Base-by-base conservation (phyloP, 2,888 invertebrate genomes). In the Hoplodrina blanda region DNA sequence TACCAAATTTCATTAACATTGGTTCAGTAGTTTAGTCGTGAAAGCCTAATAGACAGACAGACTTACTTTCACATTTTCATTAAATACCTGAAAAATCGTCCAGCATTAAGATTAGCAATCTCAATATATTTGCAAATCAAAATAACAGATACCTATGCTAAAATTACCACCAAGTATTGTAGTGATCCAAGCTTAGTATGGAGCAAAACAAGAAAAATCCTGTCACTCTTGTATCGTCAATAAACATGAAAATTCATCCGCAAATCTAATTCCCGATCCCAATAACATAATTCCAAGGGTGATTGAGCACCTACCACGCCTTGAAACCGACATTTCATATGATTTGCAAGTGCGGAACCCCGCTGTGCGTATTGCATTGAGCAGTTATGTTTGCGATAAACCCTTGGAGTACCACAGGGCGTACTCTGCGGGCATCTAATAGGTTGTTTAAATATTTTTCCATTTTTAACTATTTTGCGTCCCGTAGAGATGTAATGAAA, bases 361-460 rank as follows among this genome's bases (percentile, higher is more conserved):
- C 87, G 86, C 87, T 76, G 91, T 44, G 89, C 73, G 90, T 88
- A 89, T 89, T 83, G 85, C 85, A 90, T 91, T 92, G 90, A 93
- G 86, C 88, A 85, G 88, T 86, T 88, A 82, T 82, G 82, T 70
- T 73, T 46, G 46, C 67, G 52, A n/a, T 55, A 68, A 83, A 70
- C 80, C 88, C 86, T 86, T 78, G 76, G 62, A 78, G 85, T 89
- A 95, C 95, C 95, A 82, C 95, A 95, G 93, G 94, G 94, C 93
- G 94, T 91, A 68, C 94, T 91, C 93, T 87, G 90, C 91, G 90
- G 92, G 91, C 81, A 86, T 88, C 91, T 88, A 91, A 83, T 85
- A 79, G 67, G 88, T 89, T 88, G 90, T 91, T 91, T 90, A 83
- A 85, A 83, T 74, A 76, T 79, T 82, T 79, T 37, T 81, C 19